phyloP scores from a whole-genome alignment of 2,888 invertebrate species.

The Oxycera nigricornis region DNA sequence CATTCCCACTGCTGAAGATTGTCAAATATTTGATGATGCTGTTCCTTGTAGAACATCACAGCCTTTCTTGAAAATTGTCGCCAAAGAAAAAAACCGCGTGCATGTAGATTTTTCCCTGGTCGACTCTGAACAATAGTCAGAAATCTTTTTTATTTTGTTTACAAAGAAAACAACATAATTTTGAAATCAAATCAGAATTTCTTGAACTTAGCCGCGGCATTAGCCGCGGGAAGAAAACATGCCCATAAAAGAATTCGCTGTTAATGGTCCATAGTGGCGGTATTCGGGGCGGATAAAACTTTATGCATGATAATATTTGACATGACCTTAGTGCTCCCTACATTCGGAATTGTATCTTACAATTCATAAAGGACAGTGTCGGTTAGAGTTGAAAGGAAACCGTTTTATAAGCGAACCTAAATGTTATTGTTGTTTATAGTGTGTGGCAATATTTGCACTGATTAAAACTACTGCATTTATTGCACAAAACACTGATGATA shows the following conservation, averaged over 20 bases:
- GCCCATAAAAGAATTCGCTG: not conserved
- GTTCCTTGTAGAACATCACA: too few relatives aligned
- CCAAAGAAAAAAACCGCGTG: not conserved
- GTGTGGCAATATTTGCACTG: too few relatives aligned
- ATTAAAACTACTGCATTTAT: too few relatives aligned
- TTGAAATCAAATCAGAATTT: not conserved
- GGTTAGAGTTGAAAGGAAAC: not conserved
- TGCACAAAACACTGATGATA: too few relatives aligned
- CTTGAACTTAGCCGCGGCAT: not conserved
- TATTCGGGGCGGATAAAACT: not conserved
- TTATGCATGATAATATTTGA: not conserved
- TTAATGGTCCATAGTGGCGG: conserved; percentile 9
- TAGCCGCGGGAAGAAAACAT: not conserved
- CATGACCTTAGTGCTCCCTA: not conserved
- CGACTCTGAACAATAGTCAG: not conserved
- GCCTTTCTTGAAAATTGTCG: not conserved
- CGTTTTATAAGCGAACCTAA: not conserved
- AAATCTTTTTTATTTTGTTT: conserved; percentile 18
- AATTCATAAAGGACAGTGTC: not conserved
- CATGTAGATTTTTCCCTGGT: too few relatives aligned
- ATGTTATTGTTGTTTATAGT: not conserved
- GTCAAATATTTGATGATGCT: conserved; percentile 21
- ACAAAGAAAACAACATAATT: not conserved
- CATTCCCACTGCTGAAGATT: too few relatives aligned
- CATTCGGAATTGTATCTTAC: not conserved